phyloP scores from a whole-genome alignment of 2,888 invertebrate species.

The Eumacrocentrus americanus region DNA sequence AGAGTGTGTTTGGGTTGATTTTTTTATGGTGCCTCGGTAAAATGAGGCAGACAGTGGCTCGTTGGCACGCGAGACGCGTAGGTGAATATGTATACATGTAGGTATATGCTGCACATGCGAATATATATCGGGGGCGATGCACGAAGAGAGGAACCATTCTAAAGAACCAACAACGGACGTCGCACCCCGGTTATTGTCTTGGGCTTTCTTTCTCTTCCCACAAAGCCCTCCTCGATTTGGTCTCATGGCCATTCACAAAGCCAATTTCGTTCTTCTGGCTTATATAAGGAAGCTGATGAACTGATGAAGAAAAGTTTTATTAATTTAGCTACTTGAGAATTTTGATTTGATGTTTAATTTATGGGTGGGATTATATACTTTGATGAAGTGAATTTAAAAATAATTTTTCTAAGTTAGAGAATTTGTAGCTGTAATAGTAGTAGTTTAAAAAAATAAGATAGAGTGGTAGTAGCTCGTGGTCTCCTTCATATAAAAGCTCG shows the following conservation, averaged over 20 bases:
- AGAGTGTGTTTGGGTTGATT: neutral
- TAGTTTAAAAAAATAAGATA: neutral
- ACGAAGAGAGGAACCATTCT: conserved; percentile 10
- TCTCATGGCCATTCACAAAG: neutral
- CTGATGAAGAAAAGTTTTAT: too few species aligned
- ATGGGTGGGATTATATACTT: too few species aligned
- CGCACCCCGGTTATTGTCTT: conserved; percentile 19
- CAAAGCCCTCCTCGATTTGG: conserved; percentile 1
- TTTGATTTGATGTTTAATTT: too few species aligned
- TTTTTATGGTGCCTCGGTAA: neutral
- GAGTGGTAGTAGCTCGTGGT: neutral
- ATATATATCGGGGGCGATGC: conserved; percentile 11
- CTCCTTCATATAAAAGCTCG: too few species aligned
- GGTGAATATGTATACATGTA: conserved; percentile 4
- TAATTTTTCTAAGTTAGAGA: too few species aligned
- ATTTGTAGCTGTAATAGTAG: too few species aligned
- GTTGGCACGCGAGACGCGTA: neutral
- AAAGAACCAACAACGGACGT: conserved; percentile 12
- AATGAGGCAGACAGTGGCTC: conserved; percentile 1
- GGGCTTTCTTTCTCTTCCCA: neutral
- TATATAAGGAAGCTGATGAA: too few species aligned
- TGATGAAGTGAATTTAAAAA: too few species aligned
- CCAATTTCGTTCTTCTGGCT: too few species aligned
- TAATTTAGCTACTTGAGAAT: too few species aligned
- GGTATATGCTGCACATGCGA: conserved; percentile 8